These are phyloP conservation scores for Venusia cambrica DNA, from an alignment of 2,888 invertebrate genomes.

Conservation along the genomic window DNA sequence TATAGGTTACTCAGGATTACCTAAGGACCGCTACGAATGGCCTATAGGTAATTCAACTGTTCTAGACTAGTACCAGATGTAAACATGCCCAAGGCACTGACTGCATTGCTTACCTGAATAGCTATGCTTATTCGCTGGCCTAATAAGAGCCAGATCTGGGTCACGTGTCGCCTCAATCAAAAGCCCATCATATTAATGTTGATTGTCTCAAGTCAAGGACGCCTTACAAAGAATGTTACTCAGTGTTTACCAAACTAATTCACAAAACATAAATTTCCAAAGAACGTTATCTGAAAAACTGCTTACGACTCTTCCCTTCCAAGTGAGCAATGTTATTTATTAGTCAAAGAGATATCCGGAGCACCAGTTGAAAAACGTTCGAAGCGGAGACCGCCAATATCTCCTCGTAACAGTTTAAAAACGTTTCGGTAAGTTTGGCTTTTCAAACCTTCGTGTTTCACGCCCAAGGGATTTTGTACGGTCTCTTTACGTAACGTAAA, in stretches of 20 bases:
- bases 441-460: constrained; percentile 58
- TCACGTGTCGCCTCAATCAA: no score
- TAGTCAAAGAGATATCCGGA: constrained; percentile 51
- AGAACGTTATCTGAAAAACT: constrained; percentile 37
- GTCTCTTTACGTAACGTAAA: constrained; percentile 41
- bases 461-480: constrained; percentile 51
- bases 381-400: constrained; percentile 58
- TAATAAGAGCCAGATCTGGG: no score
- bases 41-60: no score
- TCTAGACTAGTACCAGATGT: no score
- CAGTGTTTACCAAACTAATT: not conserved
- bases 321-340: constrained; percentile 45
- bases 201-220: no score
- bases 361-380: constrained; percentile 54
- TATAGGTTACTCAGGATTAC: no score
- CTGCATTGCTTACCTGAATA: no score
- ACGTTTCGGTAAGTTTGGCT: constrained; percentile 54
- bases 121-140: no score
- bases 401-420: constrained; percentile 60
- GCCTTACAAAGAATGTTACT: not conserved
- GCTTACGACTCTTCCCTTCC: constrained; percentile 33
- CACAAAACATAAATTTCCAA: constrained; percentile 8
- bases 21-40: no score
- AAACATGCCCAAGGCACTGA: no score
- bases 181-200: no score